Evolutionary conservation across 1,140 invertebrate species (phyloP).

Genomic region (Drosophila pachea): DNA sequence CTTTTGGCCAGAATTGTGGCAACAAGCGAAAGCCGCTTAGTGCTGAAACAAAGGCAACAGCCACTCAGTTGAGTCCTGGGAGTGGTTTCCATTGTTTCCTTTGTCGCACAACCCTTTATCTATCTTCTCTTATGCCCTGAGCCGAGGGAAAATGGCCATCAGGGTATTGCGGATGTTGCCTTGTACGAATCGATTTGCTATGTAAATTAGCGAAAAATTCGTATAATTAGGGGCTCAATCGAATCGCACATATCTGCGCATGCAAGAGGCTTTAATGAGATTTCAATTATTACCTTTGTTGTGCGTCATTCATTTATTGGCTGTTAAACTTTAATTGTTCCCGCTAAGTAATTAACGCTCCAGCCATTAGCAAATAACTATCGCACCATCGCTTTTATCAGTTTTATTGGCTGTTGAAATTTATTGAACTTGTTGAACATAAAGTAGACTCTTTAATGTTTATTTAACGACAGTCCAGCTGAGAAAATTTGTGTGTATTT

Average conservation of each 20-base stretch:
- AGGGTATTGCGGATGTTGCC: no score
- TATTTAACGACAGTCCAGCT: neutral
- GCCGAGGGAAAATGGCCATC: neutral
- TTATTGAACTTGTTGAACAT: no score
- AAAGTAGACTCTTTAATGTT: conserved; percentile 6
- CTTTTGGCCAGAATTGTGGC: conserved; percentile 6
- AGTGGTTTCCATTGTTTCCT: conserved; percentile 2
- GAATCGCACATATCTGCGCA: no score
- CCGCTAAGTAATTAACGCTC: conserved; percentile 48
- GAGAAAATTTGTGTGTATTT: no score
- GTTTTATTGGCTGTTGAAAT: conserved; percentile 52
- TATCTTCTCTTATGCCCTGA: neutral
- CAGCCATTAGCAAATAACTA: conserved; percentile 59
- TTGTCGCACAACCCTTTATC: neutral
- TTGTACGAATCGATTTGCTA: no score
- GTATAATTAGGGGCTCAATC: no score
- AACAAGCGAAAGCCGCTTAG: conserved; percentile 34
- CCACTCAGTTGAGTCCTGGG: conserved; percentile 18
- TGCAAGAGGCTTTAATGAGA: no score
- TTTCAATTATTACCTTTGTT: neutral
- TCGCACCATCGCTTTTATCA: conserved; percentile 28
- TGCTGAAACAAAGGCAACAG: conserved; percentile 26
- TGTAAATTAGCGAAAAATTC: no score
- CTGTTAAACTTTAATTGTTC: conserved; percentile 53
- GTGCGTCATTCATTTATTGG: conserved; percentile 47